Conservation (phyloP, 2,113 vertebrate genomes). For the Otolemur garnettii region DNA sequence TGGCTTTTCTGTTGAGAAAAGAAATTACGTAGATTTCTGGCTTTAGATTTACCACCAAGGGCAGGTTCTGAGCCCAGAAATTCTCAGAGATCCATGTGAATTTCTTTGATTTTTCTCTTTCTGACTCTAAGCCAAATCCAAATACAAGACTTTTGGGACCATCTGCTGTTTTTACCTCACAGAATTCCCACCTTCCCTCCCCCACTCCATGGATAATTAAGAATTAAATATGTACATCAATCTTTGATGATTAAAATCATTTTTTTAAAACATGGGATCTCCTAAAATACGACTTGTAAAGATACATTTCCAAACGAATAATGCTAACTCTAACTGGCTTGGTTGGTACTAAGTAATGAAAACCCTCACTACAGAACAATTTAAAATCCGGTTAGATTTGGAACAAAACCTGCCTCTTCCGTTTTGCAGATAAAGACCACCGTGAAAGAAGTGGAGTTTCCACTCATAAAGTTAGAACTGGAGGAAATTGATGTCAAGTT, state of each 20-base stretch:
- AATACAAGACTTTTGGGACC: neutral
- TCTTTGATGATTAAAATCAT: neutral
- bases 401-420: fast-evolving
- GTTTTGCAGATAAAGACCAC: slow-evolving; percentile 83
- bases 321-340: fast-evolving
- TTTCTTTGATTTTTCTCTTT: neutral
- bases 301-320: neutral
- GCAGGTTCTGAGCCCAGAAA: neutral
- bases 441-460: slow-evolving; percentile 83
- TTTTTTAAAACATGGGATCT: neutral
- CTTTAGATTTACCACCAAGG: neutral
- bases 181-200: neutral
- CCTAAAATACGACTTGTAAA: neutral
- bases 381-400: too few species aligned
- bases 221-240: neutral
- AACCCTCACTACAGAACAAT: fast-evolving
- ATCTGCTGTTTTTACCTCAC: fast-evolving
- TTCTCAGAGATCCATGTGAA: neutral
- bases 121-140: neutral
- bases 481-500: slow-evolving; percentile 80
- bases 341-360: fast-evolving
- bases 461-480: slow-evolving; percentile 84
- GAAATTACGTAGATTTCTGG: too few species aligned
- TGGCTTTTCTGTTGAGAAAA: fast-evolving
- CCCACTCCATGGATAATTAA: fast-evolving